A percentile compares a stretch with the other conserved stretches of the same genome.
phyloP scores from a whole-genome alignment of 1,140 invertebrate genomes.

The Drosophila pallidifrons region DNA sequence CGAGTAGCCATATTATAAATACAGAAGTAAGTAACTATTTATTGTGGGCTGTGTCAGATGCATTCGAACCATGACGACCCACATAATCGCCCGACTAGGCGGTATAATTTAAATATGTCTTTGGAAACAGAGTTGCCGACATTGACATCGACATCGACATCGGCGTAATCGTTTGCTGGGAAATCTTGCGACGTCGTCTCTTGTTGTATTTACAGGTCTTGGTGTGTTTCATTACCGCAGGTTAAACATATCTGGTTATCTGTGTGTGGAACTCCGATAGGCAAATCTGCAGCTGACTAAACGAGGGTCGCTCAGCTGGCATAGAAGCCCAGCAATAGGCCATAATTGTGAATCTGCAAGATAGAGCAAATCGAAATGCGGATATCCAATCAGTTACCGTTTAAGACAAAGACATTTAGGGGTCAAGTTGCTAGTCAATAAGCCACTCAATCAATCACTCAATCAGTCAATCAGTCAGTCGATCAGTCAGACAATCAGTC shows the following conservation, averaged over 20 bases:
- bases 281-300: conserved; percentile 93
- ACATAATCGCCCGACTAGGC: conserved; percentile 29
- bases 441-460: no score
- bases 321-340: conserved; percentile 96
- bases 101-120: conserved; percentile 78
- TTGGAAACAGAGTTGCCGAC: conserved; percentile 73
- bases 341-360: conserved; percentile 95
- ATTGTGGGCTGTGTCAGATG: conserved; percentile 16
- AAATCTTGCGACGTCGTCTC: conserved; percentile 73
- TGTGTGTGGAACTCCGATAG: conserved; percentile 93
- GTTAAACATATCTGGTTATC: conserved; percentile 91
- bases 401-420: neutral
- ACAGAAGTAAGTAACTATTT: conserved; percentile 51
- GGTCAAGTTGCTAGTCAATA: no score
- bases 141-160: conserved; percentile 45
- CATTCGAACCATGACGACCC: conserved; percentile 15
- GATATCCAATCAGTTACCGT: neutral
- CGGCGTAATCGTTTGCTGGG: conserved; percentile 63
- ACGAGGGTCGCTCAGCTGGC: conserved; percentile 94
- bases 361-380: conserved; percentile 2
- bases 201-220: conserved; percentile 83
- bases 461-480: no score
- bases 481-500: no score
- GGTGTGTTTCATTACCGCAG: conserved; percentile 75
- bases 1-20: conserved; percentile 21